phyloP scores from a whole-genome alignment of 2,113 vertebrate species.

The Pterocles burchelli region DNA sequence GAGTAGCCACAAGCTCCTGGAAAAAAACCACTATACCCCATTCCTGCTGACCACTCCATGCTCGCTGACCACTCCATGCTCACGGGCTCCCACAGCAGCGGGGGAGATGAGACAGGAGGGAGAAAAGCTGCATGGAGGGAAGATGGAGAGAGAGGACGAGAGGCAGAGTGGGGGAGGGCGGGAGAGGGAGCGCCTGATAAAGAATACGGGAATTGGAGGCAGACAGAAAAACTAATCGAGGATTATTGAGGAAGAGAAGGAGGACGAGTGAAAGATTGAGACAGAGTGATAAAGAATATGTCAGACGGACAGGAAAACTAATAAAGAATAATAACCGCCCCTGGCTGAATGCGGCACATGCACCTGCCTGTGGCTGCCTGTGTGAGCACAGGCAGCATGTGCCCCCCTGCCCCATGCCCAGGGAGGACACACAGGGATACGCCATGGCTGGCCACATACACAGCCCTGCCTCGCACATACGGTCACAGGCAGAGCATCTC shows the following conservation, averaged over 20 bases:
- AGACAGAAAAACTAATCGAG: slow-evolving; percentile 36
- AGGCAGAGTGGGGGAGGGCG: not conserved
- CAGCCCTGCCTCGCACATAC: accelerated
- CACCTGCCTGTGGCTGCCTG: not conserved
- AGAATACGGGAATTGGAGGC: not conserved
- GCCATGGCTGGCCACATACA: too few relatives aligned
- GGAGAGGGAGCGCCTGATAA: not conserved
- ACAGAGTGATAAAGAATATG: slow-evolving; percentile 48
- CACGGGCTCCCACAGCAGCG: accelerated
- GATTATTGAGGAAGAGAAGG: slow-evolving; percentile 45
- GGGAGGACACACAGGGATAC: not conserved
- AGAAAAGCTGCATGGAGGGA: not conserved
- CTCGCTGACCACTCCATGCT: accelerated
- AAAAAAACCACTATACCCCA: not conserved
- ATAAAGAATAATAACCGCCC: slow-evolving; percentile 70
- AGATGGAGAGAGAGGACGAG: not conserved
- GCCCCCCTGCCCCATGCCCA: not conserved
- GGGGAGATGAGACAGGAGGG: not conserved
- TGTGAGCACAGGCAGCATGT: not conserved
- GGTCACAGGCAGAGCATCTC: not conserved
- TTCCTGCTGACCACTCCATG: too few relatives aligned
- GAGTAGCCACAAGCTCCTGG: not conserved
- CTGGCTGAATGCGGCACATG: not conserved
- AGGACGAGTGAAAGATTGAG: slow-evolving; percentile 34
- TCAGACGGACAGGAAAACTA: slow-evolving; percentile 59